Conservation (phyloP, 2,888 invertebrate genomes). For the Eupithecia tripunctaria region DNA sequence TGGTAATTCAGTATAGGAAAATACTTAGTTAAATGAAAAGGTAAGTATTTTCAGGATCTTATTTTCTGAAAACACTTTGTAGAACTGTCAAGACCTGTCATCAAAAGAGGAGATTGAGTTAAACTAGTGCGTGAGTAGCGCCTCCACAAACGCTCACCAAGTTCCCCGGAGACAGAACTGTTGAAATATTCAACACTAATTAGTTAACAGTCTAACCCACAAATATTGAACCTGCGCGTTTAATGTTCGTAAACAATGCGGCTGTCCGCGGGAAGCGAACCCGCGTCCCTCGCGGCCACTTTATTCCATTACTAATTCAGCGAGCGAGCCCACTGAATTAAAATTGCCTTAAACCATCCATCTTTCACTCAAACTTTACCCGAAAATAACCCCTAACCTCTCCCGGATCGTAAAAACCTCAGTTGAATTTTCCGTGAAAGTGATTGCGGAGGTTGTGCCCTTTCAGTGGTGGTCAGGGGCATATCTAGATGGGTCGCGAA, state of each 20-base stretch:
- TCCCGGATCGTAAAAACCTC: neutral
- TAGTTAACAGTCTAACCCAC: slow-evolving; percentile 26
- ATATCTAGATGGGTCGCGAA: slow-evolving; percentile 72
- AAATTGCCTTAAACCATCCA: slow-evolving; percentile 56
- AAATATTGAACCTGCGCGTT: slow-evolving; percentile 45
- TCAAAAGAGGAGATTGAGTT: slow-evolving; percentile 19
- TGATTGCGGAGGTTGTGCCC: slow-evolving; percentile 27
- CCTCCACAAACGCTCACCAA: neutral
- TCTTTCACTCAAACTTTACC: slow-evolving; percentile 18
- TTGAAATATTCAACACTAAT: slow-evolving; percentile 33
- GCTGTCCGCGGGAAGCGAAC: slow-evolving; percentile 55
- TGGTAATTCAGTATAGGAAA: neutral
- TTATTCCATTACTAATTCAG: slow-evolving; percentile 76
- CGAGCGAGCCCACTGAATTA: slow-evolving; percentile 69
- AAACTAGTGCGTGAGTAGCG: slow-evolving; percentile 10
- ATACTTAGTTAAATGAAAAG: too few relatives aligned
- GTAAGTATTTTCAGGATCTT: neutral
- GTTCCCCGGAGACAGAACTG: slow-evolving; percentile 16
- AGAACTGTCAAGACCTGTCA: slow-evolving; percentile 23
- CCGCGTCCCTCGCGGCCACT: slow-evolving; percentile 70
- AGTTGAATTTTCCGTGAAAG: slow-evolving; percentile 31
- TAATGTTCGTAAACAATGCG: slow-evolving; percentile 57
- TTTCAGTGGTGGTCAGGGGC: slow-evolving; percentile 31
- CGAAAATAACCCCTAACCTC: slow-evolving; percentile 39
- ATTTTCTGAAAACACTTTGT: neutral